A percentile compares a stretch with the other conserved stretches of the same genome.
These are phyloP conservation scores for Drosophila persimilis DNA, from an alignment of 1,140 invertebrate species.

Conservation along the genomic window DNA sequence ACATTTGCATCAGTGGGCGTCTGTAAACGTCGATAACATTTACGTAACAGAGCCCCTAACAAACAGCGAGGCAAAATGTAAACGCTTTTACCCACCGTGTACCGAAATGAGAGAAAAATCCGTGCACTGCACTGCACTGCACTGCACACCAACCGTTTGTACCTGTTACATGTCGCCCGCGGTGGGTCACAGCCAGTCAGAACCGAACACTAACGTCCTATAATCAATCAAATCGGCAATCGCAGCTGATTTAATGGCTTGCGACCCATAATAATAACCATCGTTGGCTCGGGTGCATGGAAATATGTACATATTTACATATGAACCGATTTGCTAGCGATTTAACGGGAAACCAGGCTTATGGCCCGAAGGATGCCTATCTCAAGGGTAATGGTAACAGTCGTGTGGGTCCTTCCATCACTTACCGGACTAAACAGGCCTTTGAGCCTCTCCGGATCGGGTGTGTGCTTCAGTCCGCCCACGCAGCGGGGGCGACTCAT, in stretches of 20 bases:
- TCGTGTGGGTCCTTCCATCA: slow-evolving; percentile 2
- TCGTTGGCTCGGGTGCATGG: background rate
- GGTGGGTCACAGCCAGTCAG: background rate
- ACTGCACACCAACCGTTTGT: slow-evolving; percentile 11
- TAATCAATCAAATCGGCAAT: no score
- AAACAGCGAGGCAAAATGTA: slow-evolving; percentile 7
- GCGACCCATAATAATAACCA: no score
- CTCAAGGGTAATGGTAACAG: no score
- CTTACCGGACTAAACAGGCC: slow-evolving; percentile 80
- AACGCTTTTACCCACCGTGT: background rate
- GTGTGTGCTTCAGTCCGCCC: slow-evolving; percentile 75
- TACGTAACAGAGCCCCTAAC: slow-evolving; percentile 23
- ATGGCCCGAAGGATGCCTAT: background rate
- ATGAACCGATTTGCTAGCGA: background rate
- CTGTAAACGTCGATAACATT: slow-evolving; percentile 11
- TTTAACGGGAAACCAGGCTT: background rate
- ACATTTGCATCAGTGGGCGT: slow-evolving; percentile 12
- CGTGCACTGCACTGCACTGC: slow-evolving; percentile 10
- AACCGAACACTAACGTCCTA: background rate
- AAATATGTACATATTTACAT: slow-evolving; percentile 4
- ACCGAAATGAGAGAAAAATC: background rate
- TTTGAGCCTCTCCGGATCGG: slow-evolving; percentile 75
- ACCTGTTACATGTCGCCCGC: no score
- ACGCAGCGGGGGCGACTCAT: slow-evolving; percentile 73
- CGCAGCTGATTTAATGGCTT: no score